phyloP scores from a whole-genome alignment of 2,888 invertebrate genomes.

The Cryptus viduatorius region DNA sequence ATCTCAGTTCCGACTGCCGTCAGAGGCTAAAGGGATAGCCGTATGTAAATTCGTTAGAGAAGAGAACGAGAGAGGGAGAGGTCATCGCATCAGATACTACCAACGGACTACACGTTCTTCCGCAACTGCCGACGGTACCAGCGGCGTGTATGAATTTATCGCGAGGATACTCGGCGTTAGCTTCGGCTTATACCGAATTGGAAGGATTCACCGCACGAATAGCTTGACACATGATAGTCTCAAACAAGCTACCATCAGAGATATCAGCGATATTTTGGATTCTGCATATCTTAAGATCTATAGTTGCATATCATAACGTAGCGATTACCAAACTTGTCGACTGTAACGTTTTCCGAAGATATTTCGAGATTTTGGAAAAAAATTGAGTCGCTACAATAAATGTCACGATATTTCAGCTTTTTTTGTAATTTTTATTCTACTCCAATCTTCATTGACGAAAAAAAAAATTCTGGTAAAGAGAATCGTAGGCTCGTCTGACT shows the following conservation, averaged over 20 bases:
- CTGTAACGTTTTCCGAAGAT: neutral
- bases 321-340: neutral
- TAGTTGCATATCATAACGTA: conserved; percentile 22
- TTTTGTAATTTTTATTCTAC: neutral
- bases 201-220: conserved; percentile 65
- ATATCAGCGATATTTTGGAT: conserved; percentile 55
- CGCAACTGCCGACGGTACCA: conserved; percentile 66
- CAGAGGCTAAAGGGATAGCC: conserved; percentile 68
- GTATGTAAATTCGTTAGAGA: conserved; percentile 69
- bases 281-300: conserved; percentile 39
- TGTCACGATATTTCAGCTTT: neutral
- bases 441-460: neutral
- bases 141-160: conserved; percentile 68
- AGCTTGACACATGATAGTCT: conserved; percentile 61
- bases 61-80: conserved; percentile 52
- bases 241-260: conserved; percentile 59
- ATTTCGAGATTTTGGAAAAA: neutral
- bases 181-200: conserved; percentile 58
- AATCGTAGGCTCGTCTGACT: conserved; percentile 52
- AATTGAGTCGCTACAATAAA: neutral
- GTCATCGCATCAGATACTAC: conserved; percentile 70
- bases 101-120: conserved; percentile 70
- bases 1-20: conserved; percentile 70
- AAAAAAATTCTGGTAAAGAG: conserved; percentile 35
- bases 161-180: conserved; percentile 58